phyloP scores from a whole-genome alignment of 2,797 vertebrate genomes.

The Choloepus didactylus region DNA sequence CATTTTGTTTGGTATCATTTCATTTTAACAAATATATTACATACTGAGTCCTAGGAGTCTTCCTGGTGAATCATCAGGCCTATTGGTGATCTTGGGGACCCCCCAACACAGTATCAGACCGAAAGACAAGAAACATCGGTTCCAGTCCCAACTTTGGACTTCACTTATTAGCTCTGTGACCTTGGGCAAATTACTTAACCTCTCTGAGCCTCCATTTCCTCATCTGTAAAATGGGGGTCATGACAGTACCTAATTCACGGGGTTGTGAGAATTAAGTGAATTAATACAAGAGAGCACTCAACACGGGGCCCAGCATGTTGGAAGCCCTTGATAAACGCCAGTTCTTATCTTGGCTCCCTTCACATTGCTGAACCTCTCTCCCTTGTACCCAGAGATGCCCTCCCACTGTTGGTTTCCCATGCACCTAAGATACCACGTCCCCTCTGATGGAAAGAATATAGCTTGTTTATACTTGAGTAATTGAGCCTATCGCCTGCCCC shows the following conservation, averaged over 20 bases:
- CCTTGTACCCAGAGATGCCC: background rate
- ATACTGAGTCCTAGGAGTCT: background rate
- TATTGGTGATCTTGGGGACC: background rate
- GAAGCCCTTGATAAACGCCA: background rate
- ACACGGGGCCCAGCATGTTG: background rate
- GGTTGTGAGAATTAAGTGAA: background rate
- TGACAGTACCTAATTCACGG: background rate
- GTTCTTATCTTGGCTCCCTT: background rate
- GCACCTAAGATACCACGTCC: background rate
- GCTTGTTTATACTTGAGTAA: background rate
- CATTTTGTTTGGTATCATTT: background rate
- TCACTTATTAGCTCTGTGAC: background rate
- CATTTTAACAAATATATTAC: accelerated
- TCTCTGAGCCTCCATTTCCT: background rate
- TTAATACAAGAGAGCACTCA: background rate
- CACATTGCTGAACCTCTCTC: background rate
- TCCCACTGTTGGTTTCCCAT: background rate
- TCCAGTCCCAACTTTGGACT: background rate
- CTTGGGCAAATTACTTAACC: background rate
- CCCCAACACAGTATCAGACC: background rate
- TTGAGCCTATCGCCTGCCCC: background rate
- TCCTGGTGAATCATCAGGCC: background rate
- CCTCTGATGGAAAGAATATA: background rate
- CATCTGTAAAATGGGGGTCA: background rate
- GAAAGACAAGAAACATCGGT: background rate